Evolutionary conservation across 2,113 vertebrate species (phyloP).

Genomic region (Tragelaphus buxtoni): DNA sequence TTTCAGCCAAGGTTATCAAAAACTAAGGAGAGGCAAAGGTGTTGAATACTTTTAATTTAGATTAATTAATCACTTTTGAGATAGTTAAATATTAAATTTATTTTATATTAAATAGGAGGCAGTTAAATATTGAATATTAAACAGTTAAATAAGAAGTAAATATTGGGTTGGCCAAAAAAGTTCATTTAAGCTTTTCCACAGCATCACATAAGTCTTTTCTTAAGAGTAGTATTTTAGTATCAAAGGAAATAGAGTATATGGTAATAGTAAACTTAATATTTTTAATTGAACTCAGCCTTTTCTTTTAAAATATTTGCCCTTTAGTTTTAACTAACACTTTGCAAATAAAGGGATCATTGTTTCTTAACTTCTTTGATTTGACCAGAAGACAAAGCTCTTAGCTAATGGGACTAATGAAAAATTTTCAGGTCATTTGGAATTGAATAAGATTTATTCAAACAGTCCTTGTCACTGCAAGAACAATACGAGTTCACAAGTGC

Average conservation of each 20-base stretch:
- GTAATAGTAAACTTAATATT: not conserved
- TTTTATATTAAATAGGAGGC: not conserved
- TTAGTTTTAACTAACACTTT: constrained; percentile 14
- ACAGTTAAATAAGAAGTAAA: not conserved
- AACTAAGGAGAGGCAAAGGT: not conserved
- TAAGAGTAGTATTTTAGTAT: constrained; percentile 16
- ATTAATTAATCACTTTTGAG: constrained; percentile 19
- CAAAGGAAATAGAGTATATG: not conserved
- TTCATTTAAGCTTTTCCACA: not conserved
- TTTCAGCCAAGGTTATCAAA: not conserved
- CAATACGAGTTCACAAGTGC: not conserved
- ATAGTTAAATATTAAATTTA: not conserved
- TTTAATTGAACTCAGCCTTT: not conserved
- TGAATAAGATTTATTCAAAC: not conserved
- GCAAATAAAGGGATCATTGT: not conserved
- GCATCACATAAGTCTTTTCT: not conserved
- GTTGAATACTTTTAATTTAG: not conserved
- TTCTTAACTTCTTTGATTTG: constrained; percentile 26
- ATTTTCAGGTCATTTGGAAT: not conserved
- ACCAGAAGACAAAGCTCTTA: constrained; percentile 19
- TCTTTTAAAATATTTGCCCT: not conserved
- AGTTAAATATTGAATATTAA: not conserved
- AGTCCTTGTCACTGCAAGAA: not conserved
- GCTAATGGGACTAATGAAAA: not conserved
- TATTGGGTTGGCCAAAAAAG: not conserved